phyloP scores from a whole-genome alignment of 2,113 vertebrate species.

The Ptilonorhynchus violaceus region DNA sequence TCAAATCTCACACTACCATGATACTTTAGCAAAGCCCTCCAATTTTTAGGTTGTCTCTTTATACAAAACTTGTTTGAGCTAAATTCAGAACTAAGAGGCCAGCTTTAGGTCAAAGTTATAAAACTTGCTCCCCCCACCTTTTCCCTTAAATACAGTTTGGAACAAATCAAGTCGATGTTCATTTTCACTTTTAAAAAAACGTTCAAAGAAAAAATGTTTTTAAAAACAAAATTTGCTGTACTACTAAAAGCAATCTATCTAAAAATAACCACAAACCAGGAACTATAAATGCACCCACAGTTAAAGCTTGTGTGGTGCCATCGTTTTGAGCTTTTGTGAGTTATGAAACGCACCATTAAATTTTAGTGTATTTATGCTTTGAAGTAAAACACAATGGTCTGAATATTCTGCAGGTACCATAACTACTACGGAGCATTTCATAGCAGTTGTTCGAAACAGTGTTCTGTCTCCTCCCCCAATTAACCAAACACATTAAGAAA shows the following conservation, averaged over 20 bases:
- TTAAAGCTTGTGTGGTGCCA: not conserved
- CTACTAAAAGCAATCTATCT: not conserved
- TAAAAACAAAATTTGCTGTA: not conserved
- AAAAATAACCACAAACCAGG: constrained; percentile 38
- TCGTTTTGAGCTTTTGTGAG: constrained; percentile 25
- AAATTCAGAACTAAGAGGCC: not conserved
- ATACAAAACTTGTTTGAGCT: not conserved
- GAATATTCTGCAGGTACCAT: constrained; percentile 48
- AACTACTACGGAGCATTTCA: constrained; percentile 22
- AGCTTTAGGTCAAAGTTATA: not conserved
- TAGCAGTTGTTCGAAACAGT: not conserved
- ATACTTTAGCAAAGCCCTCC: not conserved
- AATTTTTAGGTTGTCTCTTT: not conserved
- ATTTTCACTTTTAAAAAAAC: not conserved
- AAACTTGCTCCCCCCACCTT: not conserved
- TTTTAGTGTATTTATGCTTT: constrained; percentile 64
- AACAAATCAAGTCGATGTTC: not conserved
- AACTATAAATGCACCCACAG: not conserved
- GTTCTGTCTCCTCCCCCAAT: not conserved
- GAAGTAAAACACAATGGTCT: constrained; percentile 55
- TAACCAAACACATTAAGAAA: not conserved
- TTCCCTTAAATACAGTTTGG: not conserved
- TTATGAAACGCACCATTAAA: constrained; percentile 47
- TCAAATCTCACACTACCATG: not conserved
- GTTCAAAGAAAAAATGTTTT: not conserved